Percentiles rank a stretch among this genome's conserved stretches.
These are phyloP conservation scores for Listronotus bonariensis DNA, from an alignment of 1,140 invertebrate genomes.

Conservation along the genomic window DNA sequence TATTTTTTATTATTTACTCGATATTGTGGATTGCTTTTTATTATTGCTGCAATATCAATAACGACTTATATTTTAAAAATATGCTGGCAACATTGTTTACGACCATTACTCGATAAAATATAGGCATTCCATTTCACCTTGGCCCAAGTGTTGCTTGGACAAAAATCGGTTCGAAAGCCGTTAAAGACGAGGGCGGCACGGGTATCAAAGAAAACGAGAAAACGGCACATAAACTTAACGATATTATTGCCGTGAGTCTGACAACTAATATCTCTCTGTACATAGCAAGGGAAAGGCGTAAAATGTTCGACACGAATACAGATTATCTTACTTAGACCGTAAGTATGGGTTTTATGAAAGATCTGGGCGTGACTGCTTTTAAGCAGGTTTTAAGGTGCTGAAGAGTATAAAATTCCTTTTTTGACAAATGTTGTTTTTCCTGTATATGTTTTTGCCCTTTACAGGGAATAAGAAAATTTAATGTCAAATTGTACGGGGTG, in stretches of 20 bases:
- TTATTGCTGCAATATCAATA: too few species aligned
- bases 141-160: conserved; percentile 23
- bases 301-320: conserved; percentile 29
- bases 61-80: too few species aligned
- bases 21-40: too few species aligned
- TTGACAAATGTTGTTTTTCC: too few species aligned
- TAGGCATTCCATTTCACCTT: conserved; percentile 5
- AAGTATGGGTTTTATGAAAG: conserved; percentile 23
- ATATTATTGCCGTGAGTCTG: conserved; percentile 28
- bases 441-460: too few species aligned
- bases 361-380: conserved; percentile 14
- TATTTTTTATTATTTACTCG: too few species aligned
- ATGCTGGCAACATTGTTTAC: conserved; percentile 14
- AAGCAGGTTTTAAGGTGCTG: not conserved
- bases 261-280: conserved; percentile 34
- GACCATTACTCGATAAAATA: conserved; percentile 20
- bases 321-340: conserved; percentile 24
- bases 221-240: conserved; percentile 34
- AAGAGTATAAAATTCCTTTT: too few species aligned
- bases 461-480: too few species aligned
- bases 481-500: too few species aligned
- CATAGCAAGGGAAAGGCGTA: conserved; percentile 20
- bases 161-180: conserved; percentile 5
- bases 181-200: conserved; percentile 19
- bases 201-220: conserved; percentile 22